These are phyloP conservation scores for Bovichtus variegatus DNA, from an alignment of 2,797 vertebrate genomes.

Conservation along the genomic window DNA sequence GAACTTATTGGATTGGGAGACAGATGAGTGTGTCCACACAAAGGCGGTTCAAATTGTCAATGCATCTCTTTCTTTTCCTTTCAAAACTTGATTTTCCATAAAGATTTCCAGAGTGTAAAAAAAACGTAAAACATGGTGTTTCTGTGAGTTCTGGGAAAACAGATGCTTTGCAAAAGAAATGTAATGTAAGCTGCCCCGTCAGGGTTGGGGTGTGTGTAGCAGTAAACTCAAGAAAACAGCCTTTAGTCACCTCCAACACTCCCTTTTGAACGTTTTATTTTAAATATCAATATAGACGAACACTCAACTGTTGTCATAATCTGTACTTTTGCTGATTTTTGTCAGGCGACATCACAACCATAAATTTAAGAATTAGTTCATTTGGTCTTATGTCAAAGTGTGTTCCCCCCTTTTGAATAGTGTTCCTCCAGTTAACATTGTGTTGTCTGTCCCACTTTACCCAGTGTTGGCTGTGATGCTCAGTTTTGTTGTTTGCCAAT, in stretches of 20 bases:
- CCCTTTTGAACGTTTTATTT: neutral
- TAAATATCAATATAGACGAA: neutral
- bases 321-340: constrained; percentile 2
- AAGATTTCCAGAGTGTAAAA: neutral
- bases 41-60: neutral
- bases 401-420: neutral
- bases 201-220: neutral
- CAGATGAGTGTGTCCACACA: neutral
- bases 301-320: neutral
- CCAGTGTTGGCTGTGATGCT: neutral
- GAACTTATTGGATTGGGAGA: neutral
- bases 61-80: neutral
- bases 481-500: neutral
- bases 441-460: neutral
- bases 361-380: neutral
- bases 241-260: neutral
- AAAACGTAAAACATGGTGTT: neutral
- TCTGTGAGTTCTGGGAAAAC: neutral
- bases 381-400: neutral
- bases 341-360: neutral
- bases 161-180: neutral
- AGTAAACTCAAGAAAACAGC: neutral
- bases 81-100: neutral
- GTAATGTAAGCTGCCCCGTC: neutral
- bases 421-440: neutral